Evolutionary conservation across 2,113 vertebrate genomes (phyloP).

Genomic region (Chascanopsetta lugubris): DNA sequence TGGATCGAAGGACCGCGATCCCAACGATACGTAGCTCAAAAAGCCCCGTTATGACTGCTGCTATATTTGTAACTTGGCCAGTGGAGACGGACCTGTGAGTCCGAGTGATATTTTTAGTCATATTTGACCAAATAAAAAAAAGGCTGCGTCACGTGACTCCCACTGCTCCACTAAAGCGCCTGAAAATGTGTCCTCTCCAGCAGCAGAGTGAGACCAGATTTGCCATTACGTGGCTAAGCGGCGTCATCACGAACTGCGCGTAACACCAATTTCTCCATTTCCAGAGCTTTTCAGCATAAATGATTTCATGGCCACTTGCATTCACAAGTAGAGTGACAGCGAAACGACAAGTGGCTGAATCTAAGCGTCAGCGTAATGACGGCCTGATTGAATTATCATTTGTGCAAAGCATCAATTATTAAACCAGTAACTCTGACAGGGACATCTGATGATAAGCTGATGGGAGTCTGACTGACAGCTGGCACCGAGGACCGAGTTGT

Average conservation of each 20-base stretch:
- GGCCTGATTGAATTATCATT: constrained; percentile 11
- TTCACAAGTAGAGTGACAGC: neutral
- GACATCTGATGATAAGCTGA: constrained; percentile 10
- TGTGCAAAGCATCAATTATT: neutral
- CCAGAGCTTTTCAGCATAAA: neutral
- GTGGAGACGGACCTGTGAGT: neutral
- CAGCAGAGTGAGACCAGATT: neutral
- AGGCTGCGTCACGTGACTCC: too few relatives aligned
- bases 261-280: neutral
- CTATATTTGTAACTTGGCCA: neutral
- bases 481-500: constrained; percentile 8
- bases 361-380: neutral
- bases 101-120: too few relatives aligned
- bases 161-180: neutral
- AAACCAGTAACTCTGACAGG: constrained; percentile 5
- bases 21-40: too few relatives aligned
- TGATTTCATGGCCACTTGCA: neutral
- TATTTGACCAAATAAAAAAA: too few relatives aligned
- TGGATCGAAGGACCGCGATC: neutral
- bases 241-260: neutral
- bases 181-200: neutral
- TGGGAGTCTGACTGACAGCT: constrained; percentile 28
- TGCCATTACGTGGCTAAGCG: neutral
- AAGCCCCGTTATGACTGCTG: too few relatives aligned
- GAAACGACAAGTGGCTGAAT: neutral